Conservation (phyloP, 2,888 invertebrate species). For the Disparrhopalites patrizii region DNA sequence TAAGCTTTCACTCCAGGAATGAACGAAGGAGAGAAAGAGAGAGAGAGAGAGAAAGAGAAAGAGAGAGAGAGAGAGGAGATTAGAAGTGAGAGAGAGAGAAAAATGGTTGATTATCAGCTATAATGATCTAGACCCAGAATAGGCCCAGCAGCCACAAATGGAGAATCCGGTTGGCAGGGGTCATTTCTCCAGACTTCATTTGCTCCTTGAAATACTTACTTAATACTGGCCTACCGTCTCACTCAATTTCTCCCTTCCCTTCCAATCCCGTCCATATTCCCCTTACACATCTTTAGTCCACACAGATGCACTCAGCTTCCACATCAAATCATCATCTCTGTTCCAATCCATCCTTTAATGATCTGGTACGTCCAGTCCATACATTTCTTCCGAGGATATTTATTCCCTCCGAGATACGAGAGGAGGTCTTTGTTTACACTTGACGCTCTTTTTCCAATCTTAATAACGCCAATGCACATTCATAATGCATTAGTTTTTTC, state of each 20-base stretch:
- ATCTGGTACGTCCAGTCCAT: constrained; percentile 4
- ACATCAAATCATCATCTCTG: background rate
- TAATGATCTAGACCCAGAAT: constrained; percentile 12
- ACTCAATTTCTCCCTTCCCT: background rate
- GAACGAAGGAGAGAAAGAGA: no score
- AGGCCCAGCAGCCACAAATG: constrained; percentile 13
- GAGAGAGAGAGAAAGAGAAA: background rate
- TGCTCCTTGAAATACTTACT: no score
- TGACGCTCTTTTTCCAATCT: background rate
- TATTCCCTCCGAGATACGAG: background rate
- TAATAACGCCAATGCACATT: constrained; percentile 1
- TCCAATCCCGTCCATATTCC: background rate
- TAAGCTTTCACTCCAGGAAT: background rate
- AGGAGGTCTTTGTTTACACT: constrained; percentile 24
- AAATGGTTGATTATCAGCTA: background rate
- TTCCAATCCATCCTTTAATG: constrained; percentile 12
- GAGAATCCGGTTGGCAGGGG: constrained; percentile 19
- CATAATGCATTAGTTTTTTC: background rate
- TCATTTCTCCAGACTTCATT: constrained; percentile 6
- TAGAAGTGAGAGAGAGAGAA: background rate
- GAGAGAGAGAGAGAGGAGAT: background rate
- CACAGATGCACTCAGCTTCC: background rate
- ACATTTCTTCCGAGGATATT: no score
- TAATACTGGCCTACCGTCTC: no score
- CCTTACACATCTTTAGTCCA: background rate